Conservation (phyloP, 2,888 invertebrate species). For the Gasteruption jaculator region DNA sequence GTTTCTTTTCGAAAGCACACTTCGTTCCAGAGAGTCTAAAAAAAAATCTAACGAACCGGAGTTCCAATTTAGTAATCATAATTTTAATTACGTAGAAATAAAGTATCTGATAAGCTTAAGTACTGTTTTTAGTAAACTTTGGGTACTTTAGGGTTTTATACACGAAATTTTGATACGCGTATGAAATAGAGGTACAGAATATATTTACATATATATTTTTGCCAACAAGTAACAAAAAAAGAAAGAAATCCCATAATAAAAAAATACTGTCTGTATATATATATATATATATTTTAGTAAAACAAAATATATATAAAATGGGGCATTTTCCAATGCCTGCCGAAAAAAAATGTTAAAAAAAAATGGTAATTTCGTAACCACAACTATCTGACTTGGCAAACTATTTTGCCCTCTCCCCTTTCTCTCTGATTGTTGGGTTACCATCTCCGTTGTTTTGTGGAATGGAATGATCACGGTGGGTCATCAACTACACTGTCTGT, state of each 20-base stretch:
- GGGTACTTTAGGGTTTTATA: too few relatives aligned
- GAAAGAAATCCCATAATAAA: too few relatives aligned
- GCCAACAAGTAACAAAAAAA: conserved; percentile 24
- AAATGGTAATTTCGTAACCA: conserved; percentile 48
- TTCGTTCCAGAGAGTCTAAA: too few relatives aligned
- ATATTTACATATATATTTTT: conserved; percentile 13
- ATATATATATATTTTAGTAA: conserved; percentile 5
- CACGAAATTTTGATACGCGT: too few relatives aligned
- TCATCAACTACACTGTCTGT: too few relatives aligned
- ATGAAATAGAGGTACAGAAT: conserved; percentile 26
- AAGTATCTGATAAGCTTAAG: too few relatives aligned
- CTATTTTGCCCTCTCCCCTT: conserved; percentile 62
- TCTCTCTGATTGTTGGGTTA: conserved; percentile 64
- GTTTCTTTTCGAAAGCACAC: too few relatives aligned
- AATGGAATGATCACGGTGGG: too few relatives aligned
- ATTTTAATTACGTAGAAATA: too few relatives aligned
- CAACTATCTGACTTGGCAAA: conserved; percentile 61
- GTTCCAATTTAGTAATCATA: too few relatives aligned
- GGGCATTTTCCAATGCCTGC: conserved; percentile 17
- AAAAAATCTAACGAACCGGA: too few relatives aligned
- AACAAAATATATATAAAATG: conserved; percentile 17
- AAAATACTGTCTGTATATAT: conserved; percentile 3
- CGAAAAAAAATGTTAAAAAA: conserved; percentile 29
- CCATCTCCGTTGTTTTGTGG: conserved; percentile 54
- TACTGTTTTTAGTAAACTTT: too few relatives aligned